Percentiles rank a stretch among this genome's conserved stretches.
Evolutionary conservation across 2,113 vertebrate genomes (phyloP).

Genomic region (Pedionomus torquatus): DNA sequence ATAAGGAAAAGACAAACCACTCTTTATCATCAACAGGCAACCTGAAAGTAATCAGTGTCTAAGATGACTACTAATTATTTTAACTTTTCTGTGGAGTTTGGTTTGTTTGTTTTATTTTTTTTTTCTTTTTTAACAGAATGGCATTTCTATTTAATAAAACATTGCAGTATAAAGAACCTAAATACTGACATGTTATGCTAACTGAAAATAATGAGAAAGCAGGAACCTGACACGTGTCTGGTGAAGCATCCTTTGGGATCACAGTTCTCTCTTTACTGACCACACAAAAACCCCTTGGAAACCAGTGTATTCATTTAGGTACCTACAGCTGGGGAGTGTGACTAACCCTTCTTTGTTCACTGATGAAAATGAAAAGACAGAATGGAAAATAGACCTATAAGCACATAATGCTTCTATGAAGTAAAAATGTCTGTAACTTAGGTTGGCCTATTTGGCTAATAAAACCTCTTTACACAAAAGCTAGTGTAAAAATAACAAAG

Average conservation of each 20-base stretch:
- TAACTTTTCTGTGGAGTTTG: background rate
- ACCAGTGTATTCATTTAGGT: background rate
- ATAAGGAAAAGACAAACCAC: background rate
- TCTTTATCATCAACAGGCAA: background rate
- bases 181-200: background rate
- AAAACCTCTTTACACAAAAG: background rate
- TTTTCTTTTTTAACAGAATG: background rate
- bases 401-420: background rate
- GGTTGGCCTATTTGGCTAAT: background rate
- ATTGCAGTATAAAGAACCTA: background rate
- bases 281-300: background rate
- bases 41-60: background rate
- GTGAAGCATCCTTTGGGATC: background rate
- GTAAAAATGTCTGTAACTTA: background rate
- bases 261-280: background rate
- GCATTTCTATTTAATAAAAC: background rate
- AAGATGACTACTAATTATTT: background rate
- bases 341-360: background rate
- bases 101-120: background rate
- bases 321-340: background rate
- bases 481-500: background rate
- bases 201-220: background rate
- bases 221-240: background rate
- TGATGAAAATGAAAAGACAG: background rate
- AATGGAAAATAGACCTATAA: background rate